Base-by-base conservation (phyloP, 2,797 vertebrate genomes). In the Sebastes diploproa region DNA sequence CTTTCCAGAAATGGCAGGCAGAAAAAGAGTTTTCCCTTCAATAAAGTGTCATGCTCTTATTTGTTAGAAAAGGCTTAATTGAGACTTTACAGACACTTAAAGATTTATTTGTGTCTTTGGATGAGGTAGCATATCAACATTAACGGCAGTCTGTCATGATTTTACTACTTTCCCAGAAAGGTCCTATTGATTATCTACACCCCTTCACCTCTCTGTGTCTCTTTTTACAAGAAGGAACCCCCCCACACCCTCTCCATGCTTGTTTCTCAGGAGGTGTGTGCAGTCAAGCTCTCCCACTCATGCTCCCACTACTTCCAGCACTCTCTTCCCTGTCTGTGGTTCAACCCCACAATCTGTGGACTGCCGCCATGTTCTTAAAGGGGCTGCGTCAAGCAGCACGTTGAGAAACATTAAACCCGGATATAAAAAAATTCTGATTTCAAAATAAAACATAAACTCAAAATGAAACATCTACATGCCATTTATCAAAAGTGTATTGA, bases 331-430 rank as follows among this genome's bases (percentile, higher is more conserved):
- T 77, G 52, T 42, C 38, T 42, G 38, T 42, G 38, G 38, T 65
- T 79, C 32, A 66, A 70, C 18, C 68, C 27, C 68, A 46, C 12
- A 58, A 63, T 65, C 68, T 72, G 61, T 62, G 80, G 68, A 66
- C 85, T 86, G 91, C 89, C 90, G 94, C 94, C 95, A 95, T 95
- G 92, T 96, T 95, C 83, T 61, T 73, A 3, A 78, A 75, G 66
- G 59, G 29, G 46, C 69, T 66, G 5, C 23, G 14, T 87, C 59
- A 88, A 89, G 78, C 4, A 3, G 60, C 32, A 20, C 23, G 14
- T 6, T 20, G 2, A 62, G 20, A 23, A 54, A 64, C 20, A 60
- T 36, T 50, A 7, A 38, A 56, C 20, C 71, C 72, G 87, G 78
- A 90, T 70, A 22, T 36, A 4, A 12, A 72, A n/a, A 3, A 1